Evolutionary conservation across 2,888 invertebrate genomes (phyloP), one percentile per base, ranked within the genome.

Genomic region (Philhelius pedissequus): DNA sequence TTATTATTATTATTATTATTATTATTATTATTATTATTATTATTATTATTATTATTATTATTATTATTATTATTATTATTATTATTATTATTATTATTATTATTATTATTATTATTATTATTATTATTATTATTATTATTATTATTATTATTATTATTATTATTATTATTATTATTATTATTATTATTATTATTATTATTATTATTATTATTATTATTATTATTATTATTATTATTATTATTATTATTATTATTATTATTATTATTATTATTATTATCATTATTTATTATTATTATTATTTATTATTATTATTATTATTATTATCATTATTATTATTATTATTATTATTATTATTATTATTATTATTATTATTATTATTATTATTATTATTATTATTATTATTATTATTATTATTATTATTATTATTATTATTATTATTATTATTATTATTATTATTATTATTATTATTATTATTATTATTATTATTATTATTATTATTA

Each of bases 11-110:
- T 48, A 48, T 48, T 48, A 48, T 48, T 48, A 48, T 48, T 48
- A 48, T 48, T 48, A 48, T 48, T 48, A 48, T 48, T 48, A 48
- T 48, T 48, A 48, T 48, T 48, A 48, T 48, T 48, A 48, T 48
- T 48, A 48, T 48, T 48, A 48, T 48, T 48, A 48, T 48, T 48
- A 48, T 48, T 48, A 48, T 48, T 48, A 48, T 48, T 48, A 48
- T 48, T 48, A 48, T 48, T 48, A 48, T 48, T 48, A 48, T 48
- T 48, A 48, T 48, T 48, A 48, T 48, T 48, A 48, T 48, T 22
- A 48, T 48, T 48, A 48, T 48, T 6, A 48, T 48, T 48, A 48
- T 48, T 48, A 48, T 48, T 48, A 48, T 48, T 48, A 48, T 48
- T 48, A 48, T 48, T 48, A 48, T 48, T 48, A 48, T 48, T 48